Evolutionary conservation across 2,888 invertebrate genomes (phyloP).

Genomic region (Deilephila elpenor): DNA sequence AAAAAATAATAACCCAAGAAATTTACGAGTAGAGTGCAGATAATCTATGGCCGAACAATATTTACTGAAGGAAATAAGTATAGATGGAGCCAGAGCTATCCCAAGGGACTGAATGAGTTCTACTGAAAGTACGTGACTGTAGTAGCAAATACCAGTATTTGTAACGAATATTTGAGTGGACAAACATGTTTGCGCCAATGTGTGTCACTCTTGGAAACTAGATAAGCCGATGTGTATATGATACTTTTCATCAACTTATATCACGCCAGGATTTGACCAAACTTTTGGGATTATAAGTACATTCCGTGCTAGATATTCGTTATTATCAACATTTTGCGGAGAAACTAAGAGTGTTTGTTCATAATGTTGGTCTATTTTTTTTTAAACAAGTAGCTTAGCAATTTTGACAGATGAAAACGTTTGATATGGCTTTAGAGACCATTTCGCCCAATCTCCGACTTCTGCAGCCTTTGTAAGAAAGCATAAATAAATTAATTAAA

Average conservation of each 20-base stretch:
- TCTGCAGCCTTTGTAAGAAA: too few relatives aligned
- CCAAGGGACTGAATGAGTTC: background rate
- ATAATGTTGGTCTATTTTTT: too few relatives aligned
- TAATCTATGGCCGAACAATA: background rate
- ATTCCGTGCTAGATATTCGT: too few relatives aligned
- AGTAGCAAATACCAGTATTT: conserved; percentile 41
- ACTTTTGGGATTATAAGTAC: too few relatives aligned
- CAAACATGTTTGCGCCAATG: conserved; percentile 4
- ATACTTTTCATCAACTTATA: background rate
- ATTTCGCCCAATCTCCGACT: too few relatives aligned
- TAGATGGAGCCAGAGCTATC: background rate
- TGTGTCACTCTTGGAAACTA: background rate
- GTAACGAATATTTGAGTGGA: conserved; percentile 5
- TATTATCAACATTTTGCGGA: too few relatives aligned
- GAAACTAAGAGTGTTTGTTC: too few relatives aligned
- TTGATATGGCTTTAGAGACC: too few relatives aligned
- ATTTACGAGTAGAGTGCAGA: background rate
- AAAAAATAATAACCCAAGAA: too few relatives aligned
- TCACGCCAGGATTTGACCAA: background rate
- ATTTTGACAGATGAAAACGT: too few relatives aligned
- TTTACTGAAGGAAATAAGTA: background rate
- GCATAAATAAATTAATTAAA: too few relatives aligned
- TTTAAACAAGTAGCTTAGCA: too few relatives aligned
- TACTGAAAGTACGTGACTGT: background rate
- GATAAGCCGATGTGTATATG: background rate